These are phyloP conservation scores for Hyposmocoma kahamanoa DNA, from an alignment of 1,140 invertebrate species.

Conservation along the genomic window DNA sequence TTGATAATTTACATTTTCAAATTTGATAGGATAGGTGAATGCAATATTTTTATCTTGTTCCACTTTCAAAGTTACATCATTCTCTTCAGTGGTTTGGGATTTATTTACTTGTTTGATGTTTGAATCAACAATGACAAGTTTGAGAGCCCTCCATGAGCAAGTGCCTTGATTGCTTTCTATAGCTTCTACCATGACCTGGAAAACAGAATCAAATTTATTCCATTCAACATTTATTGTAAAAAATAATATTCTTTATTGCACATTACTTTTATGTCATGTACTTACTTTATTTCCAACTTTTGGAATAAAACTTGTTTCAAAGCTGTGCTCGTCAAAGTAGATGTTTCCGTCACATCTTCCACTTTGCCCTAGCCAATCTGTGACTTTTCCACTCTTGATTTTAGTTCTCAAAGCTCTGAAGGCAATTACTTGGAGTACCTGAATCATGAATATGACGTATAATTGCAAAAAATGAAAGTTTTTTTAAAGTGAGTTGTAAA, in stretches of 20 bases:
- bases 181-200: conserved; percentile 74
- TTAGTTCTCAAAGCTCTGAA: conserved; percentile 74
- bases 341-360: conserved; percentile 72
- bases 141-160: conserved; percentile 76
- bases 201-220: conserved; percentile 9
- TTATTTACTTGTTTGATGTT: conserved; percentile 8
- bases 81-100: conserved; percentile 21
- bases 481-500: no score
- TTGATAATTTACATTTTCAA: conserved; percentile 40
- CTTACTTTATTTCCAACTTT: conserved; percentile 70
- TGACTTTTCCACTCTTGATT: conserved; percentile 68
- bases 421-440: conserved; percentile 75
- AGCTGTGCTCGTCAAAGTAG: conserved; percentile 72
- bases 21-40: conserved; percentile 46
- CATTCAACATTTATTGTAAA: not conserved
- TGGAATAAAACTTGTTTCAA: conserved; percentile 72
- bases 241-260: not conserved
- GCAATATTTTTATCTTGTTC: conserved; percentile 42
- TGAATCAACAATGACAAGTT: conserved; percentile 59
- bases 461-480: no score
- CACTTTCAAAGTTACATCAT: conserved; percentile 25
- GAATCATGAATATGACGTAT: no score
- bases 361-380: conserved; percentile 62
- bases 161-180: conserved; percentile 80
- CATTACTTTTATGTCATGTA: no score